Evolutionary conservation across 2,797 vertebrate species (phyloP), one percentile per base, ranked within the genome.

Genomic region (Pangasius djambal): DNA sequence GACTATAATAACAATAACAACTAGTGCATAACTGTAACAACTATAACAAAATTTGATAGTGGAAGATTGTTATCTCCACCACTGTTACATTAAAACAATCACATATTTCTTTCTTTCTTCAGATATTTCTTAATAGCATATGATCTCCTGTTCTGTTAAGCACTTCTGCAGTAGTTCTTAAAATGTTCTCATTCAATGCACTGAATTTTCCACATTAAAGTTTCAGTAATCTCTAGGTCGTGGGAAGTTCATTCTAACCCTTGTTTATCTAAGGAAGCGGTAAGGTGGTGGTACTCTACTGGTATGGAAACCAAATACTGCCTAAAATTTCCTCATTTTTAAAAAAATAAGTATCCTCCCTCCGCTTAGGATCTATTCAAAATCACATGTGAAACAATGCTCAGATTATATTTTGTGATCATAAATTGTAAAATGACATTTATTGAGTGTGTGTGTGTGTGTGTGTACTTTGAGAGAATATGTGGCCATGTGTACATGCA

Each of bases 401-500:
- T 28, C 6, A 79, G 16, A 20, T 31, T 79, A 79, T 55, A 59
- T 59, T 82, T 52, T 82, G 9, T 25, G 59, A 59, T 59, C 18
- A 81, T 81, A 59, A 22, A 15, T 22, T 59, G 18, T 57, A 28
- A 61, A 63, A 61, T 63, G 4, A 7, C 20, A 63, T 44, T 28
- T 63, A 28, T 1, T 22, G 20, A 79, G 63, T 70, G 50, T 87
- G 74, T 89, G 86, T 77, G 81, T 87, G 77, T 44, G 77, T 86
- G 65, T 75, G 70, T 88, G 25, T 78, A 31, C 75, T 85, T 83
- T 69, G 52, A 65, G 81, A 65, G 40, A 86, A 75, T 78, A 85
- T 67, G 34, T 92, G 84, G 55, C 48, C 18, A 52, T 52, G 65
- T 85, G 87, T 89, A 88, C 78, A 44, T 90, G 91, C 25, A 82